Conservation (phyloP, 2,888 invertebrate genomes). For the Dryomyza anilis region DNA sequence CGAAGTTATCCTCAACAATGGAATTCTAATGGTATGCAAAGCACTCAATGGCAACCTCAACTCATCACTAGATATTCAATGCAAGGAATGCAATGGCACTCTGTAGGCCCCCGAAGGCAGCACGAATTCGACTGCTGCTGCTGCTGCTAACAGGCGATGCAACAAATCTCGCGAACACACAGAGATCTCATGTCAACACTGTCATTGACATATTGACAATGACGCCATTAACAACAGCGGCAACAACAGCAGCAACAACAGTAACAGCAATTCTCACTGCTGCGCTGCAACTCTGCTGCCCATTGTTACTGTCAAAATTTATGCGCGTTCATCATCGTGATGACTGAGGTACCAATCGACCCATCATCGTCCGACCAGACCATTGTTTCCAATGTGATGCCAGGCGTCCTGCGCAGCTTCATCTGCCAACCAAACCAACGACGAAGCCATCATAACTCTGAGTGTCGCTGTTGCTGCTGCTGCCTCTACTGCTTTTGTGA, state of each 20-base stretch:
- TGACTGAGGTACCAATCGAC: too few relatives aligned
- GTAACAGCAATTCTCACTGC: background rate
- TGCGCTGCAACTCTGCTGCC: background rate
- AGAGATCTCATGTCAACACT: slow-evolving; percentile 24
- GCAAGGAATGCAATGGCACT: too few relatives aligned
- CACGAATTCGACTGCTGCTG: too few relatives aligned
- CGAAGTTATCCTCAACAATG: background rate
- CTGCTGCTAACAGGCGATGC: too few relatives aligned
- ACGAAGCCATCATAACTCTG: slow-evolving; percentile 52
- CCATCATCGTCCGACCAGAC: slow-evolving; percentile 6
- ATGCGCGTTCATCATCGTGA: slow-evolving; percentile 22
- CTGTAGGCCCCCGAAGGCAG: too few relatives aligned
- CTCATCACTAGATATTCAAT: background rate
- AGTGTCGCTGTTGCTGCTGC: slow-evolving; percentile 46
- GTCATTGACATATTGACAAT: slow-evolving; percentile 27
- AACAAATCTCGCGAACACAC: background rate
- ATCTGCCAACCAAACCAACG: too few relatives aligned
- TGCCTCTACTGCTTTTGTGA: slow-evolving; percentile 8
- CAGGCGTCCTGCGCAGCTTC: too few relatives aligned
- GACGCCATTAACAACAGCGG: slow-evolving; percentile 22
- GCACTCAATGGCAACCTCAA: slow-evolving; percentile 7
- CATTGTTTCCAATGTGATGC: slow-evolving; percentile 40
- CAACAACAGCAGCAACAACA: slow-evolving; percentile 10
- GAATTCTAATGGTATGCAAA: background rate
- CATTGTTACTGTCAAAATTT: slow-evolving; percentile 19